Base-by-base conservation (phyloP, 2,888 invertebrate genomes). In the Ormyrus pomaceus region DNA sequence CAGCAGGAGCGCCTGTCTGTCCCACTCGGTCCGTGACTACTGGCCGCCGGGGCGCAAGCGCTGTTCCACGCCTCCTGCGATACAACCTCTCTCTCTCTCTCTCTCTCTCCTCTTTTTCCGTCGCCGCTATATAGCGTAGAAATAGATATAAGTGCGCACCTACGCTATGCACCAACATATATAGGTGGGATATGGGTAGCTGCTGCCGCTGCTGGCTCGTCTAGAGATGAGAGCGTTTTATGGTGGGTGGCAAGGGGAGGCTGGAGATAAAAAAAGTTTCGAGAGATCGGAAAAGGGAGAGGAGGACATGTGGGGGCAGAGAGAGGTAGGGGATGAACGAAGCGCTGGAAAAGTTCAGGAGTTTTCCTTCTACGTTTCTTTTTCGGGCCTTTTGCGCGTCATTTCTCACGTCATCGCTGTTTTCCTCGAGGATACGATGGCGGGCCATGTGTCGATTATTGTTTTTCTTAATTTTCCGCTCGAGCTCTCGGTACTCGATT, bases 221-320 rank as follows among this genome's bases (percentile, higher is more conserved):
- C 58, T 51, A 46, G 68, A 76, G 71, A 71, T 51, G 72, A 65
- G 72, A 66, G 71, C n/a, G 51, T 62, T 50, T 9, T 48, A 45
- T 48, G 50, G 11, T 55, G 10, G 13, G 34, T 19, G 50, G 5
- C 59, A 4, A 6, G 51, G 11, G 46, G 68, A 13, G 48, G 34
- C 45, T 51, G 66, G 73, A 74, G 75, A 79, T 79, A 81, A 79
- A 76, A 81, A 79, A 81, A 79, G 81, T 81, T 81, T 81, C 68
- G 76, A 75, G 71, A 76, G 78, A 78, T 77, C 74, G 58, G 53
- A 75, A 75, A 75, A 69, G 68, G 65, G 53, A 76, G 11, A 53
- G 76, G 75, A 58, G 13, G 80, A 82, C 80, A 77, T 76, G 72
- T 68, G 77, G 66, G 68, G 34, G 64, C 34, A 56, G 48, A 34